These are phyloP conservation scores for Zaprionus nigranus DNA, from an alignment of 1,140 invertebrate genomes.

Conservation along the genomic window DNA sequence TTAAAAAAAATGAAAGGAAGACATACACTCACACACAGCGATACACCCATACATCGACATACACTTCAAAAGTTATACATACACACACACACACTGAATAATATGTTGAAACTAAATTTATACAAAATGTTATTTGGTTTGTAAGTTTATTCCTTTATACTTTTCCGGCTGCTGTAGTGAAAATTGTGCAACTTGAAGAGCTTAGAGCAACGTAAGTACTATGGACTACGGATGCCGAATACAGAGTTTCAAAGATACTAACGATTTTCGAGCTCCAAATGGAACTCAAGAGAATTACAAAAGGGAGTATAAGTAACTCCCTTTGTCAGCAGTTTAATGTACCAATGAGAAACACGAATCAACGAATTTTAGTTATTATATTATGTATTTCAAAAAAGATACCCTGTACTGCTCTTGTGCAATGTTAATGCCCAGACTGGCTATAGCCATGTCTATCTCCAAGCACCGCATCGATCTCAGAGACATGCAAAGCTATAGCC, in stretches of 20 bases:
- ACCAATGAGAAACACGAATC: conserved; percentile 44
- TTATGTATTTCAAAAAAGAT: conserved; percentile 17
- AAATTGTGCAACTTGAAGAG: conserved; percentile 1
- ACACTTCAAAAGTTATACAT: background rate
- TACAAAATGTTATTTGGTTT: conserved; percentile 38
- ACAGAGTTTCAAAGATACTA: background rate
- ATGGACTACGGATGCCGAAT: background rate
- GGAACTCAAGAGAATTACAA: background rate
- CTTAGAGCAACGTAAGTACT: conserved; percentile 24
- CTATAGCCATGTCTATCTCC: background rate
- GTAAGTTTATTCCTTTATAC: conserved; percentile 25
- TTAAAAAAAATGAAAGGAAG: conserved; percentile 21
- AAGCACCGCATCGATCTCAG: background rate
- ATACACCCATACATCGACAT: background rate
- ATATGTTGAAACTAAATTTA: conserved; percentile 29
- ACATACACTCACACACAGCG: conserved; percentile 9
- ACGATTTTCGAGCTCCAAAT: background rate
- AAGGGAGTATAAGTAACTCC: background rate
- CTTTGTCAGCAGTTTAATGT: conserved; percentile 7
- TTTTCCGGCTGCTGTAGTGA: conserved; percentile 8
- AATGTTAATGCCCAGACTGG: background rate
- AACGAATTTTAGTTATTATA: conserved; percentile 64
- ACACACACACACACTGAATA: conserved; percentile 16
- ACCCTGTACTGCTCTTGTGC: conserved; percentile 17
- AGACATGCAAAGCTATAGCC: conserved; percentile 9